Conservation (phyloP, 2,113 vertebrate species). For the Chaetops frenatus region DNA sequence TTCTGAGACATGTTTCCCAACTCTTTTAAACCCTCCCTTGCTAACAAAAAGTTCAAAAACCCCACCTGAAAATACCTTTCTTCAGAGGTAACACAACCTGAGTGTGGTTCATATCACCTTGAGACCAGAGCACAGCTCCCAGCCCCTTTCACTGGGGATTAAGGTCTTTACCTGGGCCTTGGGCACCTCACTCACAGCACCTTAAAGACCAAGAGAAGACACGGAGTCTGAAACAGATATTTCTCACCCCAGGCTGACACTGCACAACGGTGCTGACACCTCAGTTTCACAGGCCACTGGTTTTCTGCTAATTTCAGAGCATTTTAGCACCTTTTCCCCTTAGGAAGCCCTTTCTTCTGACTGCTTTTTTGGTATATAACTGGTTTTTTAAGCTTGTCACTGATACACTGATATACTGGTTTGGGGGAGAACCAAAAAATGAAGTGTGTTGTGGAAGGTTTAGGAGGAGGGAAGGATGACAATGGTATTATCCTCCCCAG, state of each 20-base stretch:
- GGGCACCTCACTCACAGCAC: neutral
- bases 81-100: neutral
- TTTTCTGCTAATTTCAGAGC: neutral
- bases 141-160: neutral
- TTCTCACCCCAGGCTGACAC: neutral
- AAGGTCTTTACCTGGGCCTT: neutral
- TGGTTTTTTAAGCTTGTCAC: neutral
- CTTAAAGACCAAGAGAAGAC: neutral
- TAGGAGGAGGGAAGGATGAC: neutral
- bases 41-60: neutral
- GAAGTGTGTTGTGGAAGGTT: fast-evolving
- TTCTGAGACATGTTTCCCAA: neutral
- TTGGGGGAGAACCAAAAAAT: neutral
- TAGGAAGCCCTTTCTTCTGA: neutral
- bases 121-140: neutral
- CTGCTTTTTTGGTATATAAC: neutral
- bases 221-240: neutral
- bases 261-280: neutral
- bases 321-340: neutral
- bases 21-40: neutral
- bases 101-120: neutral
- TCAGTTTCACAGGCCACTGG: neutral
- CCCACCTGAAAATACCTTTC: neutral
- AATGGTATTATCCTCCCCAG: neutral
- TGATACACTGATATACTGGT: no score